Conservation (phyloP, 2,113 vertebrate genomes). For the Myodes glareolus region DNA sequence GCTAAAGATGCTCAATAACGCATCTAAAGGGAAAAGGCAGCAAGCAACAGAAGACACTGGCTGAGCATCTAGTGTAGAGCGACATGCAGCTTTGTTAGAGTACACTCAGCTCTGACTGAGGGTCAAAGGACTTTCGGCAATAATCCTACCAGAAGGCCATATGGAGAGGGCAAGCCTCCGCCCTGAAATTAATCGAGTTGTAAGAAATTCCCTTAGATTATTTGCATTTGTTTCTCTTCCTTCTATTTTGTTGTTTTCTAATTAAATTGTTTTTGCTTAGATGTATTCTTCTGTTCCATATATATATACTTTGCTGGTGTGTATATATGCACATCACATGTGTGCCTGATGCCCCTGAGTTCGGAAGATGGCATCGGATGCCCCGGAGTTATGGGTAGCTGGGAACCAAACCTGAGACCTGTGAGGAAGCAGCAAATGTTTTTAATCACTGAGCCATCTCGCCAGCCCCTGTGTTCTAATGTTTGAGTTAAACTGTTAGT, state of each 20-base stretch:
- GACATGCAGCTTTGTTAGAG: background rate
- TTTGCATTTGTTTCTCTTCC: background rate
- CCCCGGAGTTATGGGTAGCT: background rate
- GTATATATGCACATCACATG: background rate
- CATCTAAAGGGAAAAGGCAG: background rate
- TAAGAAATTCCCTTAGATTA: background rate
- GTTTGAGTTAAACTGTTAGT: background rate
- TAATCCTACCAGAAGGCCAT: background rate
- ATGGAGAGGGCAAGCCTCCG: background rate
- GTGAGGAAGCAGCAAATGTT: background rate
- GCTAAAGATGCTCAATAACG: background rate
- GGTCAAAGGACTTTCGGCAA: background rate
- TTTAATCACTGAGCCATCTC: background rate
- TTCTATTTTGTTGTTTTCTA: conserved; percentile 20
- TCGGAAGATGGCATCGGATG: background rate
- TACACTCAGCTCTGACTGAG: no score
- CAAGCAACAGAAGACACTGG: background rate
- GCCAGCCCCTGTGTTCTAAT: background rate
- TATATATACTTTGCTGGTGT: background rate
- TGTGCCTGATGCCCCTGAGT: background rate
- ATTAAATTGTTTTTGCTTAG: background rate
- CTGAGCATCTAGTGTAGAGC: background rate
- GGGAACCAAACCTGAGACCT: background rate
- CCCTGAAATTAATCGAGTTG: background rate
- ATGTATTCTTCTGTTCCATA: background rate